Evolutionary conservation across 2,113 vertebrate species (phyloP).

Genomic region (Perccottus glenii): DNA sequence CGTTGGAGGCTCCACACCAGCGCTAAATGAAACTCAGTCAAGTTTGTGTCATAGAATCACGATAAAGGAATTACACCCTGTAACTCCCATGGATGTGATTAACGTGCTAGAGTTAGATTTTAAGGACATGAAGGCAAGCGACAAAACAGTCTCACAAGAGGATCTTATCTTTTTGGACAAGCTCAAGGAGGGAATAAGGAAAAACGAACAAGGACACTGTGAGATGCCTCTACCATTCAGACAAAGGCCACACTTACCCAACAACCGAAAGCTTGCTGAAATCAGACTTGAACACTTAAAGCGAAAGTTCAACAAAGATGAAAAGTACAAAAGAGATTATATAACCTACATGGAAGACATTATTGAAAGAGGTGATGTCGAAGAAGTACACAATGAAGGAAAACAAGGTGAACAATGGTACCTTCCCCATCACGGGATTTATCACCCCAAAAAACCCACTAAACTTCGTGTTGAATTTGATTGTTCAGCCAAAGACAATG

Average conservation of each 20-base stretch:
- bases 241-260: neutral
- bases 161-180: neutral
- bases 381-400: constrained; percentile 2
- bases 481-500: neutral
- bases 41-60: neutral
- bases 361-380: constrained; percentile 11
- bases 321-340: constrained; percentile 2
- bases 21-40: neutral
- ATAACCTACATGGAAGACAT: neutral
- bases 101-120: neutral
- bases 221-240: constrained; percentile 13
- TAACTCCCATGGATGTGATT: neutral
- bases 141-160: constrained; percentile 4
- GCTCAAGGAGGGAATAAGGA: constrained; percentile 3
- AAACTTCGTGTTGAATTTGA: constrained; percentile 10
- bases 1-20: neutral
- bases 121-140: neutral
- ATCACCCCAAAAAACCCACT: constrained; percentile 4
- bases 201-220: constrained; percentile 1
- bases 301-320: neutral
- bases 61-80: neutral
- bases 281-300: neutral
- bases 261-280: constrained; percentile 7
- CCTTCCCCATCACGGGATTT: constrained; percentile 6
- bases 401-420: constrained; percentile 25